Evolutionary conservation across 1,140 invertebrate species (phyloP).

Genomic region (Macrobrachium rosenbergii): DNA sequence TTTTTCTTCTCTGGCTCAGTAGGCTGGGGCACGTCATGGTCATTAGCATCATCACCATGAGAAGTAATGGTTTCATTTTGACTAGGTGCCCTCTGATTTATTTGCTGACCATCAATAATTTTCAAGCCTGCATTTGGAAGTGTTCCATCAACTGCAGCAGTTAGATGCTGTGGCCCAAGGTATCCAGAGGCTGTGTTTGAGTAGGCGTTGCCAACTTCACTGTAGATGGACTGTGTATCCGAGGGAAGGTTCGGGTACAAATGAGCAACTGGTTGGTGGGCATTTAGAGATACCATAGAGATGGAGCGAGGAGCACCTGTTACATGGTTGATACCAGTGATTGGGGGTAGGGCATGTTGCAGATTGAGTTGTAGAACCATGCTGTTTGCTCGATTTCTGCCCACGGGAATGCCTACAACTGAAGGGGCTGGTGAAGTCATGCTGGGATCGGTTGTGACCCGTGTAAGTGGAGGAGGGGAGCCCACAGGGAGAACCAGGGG

Average conservation of each 20-base stretch:
- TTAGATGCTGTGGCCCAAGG: constrained; percentile 27
- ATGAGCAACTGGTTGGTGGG: constrained; percentile 37
- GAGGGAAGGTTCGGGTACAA: constrained; percentile 62
- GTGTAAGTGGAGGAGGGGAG: constrained; percentile 58
- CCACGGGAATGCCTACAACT: not conserved
- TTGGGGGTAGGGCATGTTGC: constrained; percentile 34
- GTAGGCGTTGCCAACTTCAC: constrained; percentile 44
- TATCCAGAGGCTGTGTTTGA: not conserved
- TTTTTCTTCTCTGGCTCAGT: constrained; percentile 58
- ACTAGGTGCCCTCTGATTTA: not conserved
- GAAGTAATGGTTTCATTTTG: not conserved
- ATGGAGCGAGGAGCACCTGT: constrained; percentile 47
- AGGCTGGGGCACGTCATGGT: constrained; percentile 37
- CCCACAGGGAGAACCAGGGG: constrained; percentile 60
- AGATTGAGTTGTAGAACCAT: constrained; percentile 66
- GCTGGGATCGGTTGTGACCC: constrained; percentile 51
- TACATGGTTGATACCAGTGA: constrained; percentile 6
- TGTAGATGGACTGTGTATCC: constrained; percentile 65
- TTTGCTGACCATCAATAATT: constrained; percentile 42
- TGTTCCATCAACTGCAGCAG: constrained; percentile 24
- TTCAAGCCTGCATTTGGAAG: constrained; percentile 29
- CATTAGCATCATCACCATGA: constrained; percentile 33
- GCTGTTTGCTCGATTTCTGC: constrained; percentile 55
- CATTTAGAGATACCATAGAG: constrained; percentile 63
- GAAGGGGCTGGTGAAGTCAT: constrained; percentile 37